Conservation (phyloP, 2,797 vertebrate species). For the Lepus townsendii region DNA sequence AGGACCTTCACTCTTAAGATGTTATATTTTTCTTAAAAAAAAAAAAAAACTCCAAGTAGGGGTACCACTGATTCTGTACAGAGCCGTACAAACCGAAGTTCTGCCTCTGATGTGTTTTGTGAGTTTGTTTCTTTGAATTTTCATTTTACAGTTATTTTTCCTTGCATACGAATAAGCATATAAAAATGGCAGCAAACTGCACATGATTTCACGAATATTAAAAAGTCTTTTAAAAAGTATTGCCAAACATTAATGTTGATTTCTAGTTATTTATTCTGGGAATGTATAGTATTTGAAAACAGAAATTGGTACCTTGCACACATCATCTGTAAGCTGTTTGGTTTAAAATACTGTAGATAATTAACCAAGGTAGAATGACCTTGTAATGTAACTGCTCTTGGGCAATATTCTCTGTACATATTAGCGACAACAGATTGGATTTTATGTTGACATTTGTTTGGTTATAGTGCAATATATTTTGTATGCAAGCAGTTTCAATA, state of each 20-base stretch:
- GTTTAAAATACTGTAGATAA: conserved; percentile 97
- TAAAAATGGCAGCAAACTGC: conserved; percentile 91
- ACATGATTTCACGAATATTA: conserved; percentile 91
- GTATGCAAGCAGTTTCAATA: conserved; percentile 99
- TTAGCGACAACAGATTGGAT: conserved; percentile 96
- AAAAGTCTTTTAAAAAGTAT: conserved; percentile 92
- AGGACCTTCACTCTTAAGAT: conserved; percentile 87
- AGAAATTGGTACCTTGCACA: conserved; percentile 94
- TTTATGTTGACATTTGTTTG: conserved; percentile 99
- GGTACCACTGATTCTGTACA: conserved; percentile 90
- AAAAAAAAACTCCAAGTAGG: conserved; percentile 84
- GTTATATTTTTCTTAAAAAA: conserved; percentile 87
- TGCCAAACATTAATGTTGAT: conserved; percentile 95
- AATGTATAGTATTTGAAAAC: conserved; percentile 94
- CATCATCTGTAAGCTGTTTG: conserved; percentile 93
- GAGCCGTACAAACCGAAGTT: conserved; percentile 89
- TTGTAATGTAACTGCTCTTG: conserved; percentile 97
- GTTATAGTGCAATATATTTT: conserved; percentile 99
- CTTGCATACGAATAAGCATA: conserved; percentile 91
- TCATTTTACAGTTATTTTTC: conserved; percentile 87
- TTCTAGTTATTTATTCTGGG: conserved; percentile 95
- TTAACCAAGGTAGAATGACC: conserved; percentile 97
- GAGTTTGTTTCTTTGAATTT: conserved; percentile 89
- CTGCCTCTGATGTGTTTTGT: conserved; percentile 89
- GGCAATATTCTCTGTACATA: conserved; percentile 99